A percentile compares a stretch with the other conserved stretches of the same genome.
Evolutionary conservation across 2,113 vertebrate species (phyloP).

Genomic region (Oreochromis spilurus): DNA sequence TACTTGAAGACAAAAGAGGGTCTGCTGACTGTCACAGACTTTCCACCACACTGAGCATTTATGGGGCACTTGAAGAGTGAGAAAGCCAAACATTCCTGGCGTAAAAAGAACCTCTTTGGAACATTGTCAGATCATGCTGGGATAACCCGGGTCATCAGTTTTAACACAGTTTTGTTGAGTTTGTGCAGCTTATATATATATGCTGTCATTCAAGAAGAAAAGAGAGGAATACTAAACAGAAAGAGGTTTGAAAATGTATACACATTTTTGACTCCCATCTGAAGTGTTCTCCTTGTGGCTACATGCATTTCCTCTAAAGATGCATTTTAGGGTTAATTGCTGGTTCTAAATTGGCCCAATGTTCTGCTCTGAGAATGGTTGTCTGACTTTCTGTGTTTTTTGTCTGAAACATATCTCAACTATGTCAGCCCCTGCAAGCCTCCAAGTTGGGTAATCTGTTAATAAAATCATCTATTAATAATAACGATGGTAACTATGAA

Average conservation of each 20-base stretch:
- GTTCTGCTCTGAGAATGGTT: neutral
- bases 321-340: neutral
- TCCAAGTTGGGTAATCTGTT: neutral
- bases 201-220: neutral
- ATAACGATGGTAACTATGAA: neutral
- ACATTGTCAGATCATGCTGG: neutral
- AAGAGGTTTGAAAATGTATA: neutral
- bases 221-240: neutral
- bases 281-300: neutral
- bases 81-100: neutral
- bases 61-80: neutral
- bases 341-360: neutral
- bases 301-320: neutral
- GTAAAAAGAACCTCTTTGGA: neutral
- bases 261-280: neutral
- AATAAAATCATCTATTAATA: neutral
- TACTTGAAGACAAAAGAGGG: neutral
- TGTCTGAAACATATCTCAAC: neutral
- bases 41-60: neutral
- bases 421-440: neutral
- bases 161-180: neutral
- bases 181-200: neutral
- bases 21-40: neutral
- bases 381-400: neutral
- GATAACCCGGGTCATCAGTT: neutral